Evolutionary conservation across 2,113 vertebrate species (phyloP).

Genomic region (Pelecanoides urinatrix): DNA sequence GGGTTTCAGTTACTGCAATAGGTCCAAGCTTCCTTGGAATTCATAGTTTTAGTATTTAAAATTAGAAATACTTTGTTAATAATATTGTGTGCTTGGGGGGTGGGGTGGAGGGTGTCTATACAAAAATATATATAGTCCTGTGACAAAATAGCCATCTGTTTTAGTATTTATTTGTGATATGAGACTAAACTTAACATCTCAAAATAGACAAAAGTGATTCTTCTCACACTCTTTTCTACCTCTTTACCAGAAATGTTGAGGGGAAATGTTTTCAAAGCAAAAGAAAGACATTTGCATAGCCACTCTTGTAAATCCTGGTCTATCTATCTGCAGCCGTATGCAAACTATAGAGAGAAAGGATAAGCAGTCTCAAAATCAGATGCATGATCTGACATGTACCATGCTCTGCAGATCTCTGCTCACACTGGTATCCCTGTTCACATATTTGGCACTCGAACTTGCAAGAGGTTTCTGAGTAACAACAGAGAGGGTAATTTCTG

Average conservation of each 20-base stretch:
- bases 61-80: background rate
- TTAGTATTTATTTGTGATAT: slow-evolving; percentile 18
- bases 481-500: background rate
- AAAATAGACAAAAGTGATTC: slow-evolving; percentile 2
- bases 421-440: background rate
- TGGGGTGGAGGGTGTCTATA: background rate
- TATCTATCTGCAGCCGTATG: background rate
- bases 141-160: slow-evolving; percentile 32
- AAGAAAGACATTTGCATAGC: background rate
- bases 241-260: background rate
- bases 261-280: background rate
- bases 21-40: background rate
- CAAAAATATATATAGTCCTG: background rate
- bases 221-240: background rate
- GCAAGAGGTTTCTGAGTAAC: background rate
- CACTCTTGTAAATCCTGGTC: background rate
- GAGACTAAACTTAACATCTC: slow-evolving; percentile 8
- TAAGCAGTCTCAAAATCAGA: background rate
- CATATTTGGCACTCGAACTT: background rate
- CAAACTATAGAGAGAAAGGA: background rate
- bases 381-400: background rate
- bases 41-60: background rate
- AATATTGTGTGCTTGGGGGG: background rate
- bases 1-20: background rate
- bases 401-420: background rate